Evolutionary conservation across 2,888 invertebrate species (phyloP), one percentile per base, ranked within the genome.

Genomic region (Pyrochroa serraticornis): DNA sequence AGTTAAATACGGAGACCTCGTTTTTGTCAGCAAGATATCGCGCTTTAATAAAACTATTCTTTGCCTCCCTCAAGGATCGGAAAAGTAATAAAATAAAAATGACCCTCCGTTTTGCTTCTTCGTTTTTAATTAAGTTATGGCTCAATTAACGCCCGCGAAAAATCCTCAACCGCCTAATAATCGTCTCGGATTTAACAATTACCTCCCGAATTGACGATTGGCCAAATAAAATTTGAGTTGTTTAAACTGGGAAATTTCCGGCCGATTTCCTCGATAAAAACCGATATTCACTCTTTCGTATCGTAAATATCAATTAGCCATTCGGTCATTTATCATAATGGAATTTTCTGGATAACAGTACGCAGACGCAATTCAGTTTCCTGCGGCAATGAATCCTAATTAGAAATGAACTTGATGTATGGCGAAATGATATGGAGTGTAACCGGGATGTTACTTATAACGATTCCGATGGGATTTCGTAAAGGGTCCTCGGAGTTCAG

Each of bases 271-370:
- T 10, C 32, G 33, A 30, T 12, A 43, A 33, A 43, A 43, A 43
- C 43, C 43, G 43, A 43, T 43, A 62, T 60, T 61, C 59, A 65
- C 59, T 63, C 60, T 58, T 63, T 48, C 58, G 63, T 57, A 66
- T 64, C 68, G 66, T 69, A 68, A 65, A 68, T 69, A 66, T 66
- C 69, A 69, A 67, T 69, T 69, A 68, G 58, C 37, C 48, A 43
- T 58, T 46, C 38, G 39, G 60, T 63, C 64, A 67, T 69, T 67
- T 63, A 68, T 69, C 67, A 67, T 58, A 52, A 60, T 52, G 46
- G 53, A 63, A 64, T 61, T 65, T 62, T 63, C 63, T 53, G 58
- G 38, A 57, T 55, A 48, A 50, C 54, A 46, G 49, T 47, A 58
- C 51, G 55, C 57, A 56, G 53, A 52, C 58, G 46, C 57, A 44